These are phyloP conservation scores for Lampropteryx suffumata DNA, from an alignment of 2,888 invertebrate genomes.

Conservation along the genomic window DNA sequence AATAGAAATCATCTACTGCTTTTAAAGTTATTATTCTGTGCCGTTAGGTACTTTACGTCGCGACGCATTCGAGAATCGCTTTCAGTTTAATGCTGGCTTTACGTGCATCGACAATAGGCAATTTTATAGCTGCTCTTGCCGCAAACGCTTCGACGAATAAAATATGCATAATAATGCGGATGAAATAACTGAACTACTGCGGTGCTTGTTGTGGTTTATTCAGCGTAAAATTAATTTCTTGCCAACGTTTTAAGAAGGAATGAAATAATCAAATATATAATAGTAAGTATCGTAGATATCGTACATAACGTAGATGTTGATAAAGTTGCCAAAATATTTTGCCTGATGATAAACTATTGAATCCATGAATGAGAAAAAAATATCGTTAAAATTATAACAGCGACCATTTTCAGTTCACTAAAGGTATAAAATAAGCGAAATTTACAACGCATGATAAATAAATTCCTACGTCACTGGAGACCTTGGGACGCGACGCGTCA, in stretches of 20 bases:
- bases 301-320: no score
- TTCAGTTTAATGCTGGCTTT: conserved; percentile 67
- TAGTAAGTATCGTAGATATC: no score
- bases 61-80: conserved; percentile 67
- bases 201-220: conserved; percentile 21
- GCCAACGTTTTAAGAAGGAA: background rate
- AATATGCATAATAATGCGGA: conserved; percentile 44
- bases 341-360: background rate
- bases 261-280: no score
- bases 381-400: background rate
- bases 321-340: no score
- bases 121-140: conserved; percentile 58
- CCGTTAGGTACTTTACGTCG: conserved; percentile 49
- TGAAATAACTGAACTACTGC: conserved; percentile 33
- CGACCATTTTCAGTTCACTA: conserved; percentile 2
- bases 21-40: no score
- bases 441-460: conserved; percentile 75
- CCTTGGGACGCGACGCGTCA: conserved; percentile 60
- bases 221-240: conserved; percentile 20
- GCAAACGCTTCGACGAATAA: conserved; percentile 47
- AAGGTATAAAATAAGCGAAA: conserved; percentile 60
- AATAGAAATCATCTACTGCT: no score
- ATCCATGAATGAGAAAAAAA: background rate
- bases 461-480: conserved; percentile 61
- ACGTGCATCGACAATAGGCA: conserved; percentile 72